Conservation (phyloP, 2,888 invertebrate genomes). For the Agrotis clavis region DNA sequence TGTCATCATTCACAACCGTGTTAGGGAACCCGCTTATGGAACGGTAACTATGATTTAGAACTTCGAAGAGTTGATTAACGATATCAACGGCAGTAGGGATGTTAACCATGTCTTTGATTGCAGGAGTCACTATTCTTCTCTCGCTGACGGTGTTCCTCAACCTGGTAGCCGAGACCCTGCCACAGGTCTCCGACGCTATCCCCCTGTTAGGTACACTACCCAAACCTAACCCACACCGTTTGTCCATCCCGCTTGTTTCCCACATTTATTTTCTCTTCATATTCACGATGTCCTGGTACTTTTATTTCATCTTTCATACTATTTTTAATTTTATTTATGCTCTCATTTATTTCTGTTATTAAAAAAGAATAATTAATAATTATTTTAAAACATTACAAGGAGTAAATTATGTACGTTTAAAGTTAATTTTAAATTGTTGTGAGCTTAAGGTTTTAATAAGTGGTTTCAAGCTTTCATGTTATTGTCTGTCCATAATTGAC, state of each 20-base stretch:
- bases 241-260: conserved; percentile 79
- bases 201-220: conserved; percentile 98
- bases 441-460: conserved; percentile 69
- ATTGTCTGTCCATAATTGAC: conserved; percentile 49
- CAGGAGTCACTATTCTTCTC: conserved; percentile 99
- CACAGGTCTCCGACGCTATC: conserved; percentile 99
- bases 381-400: conserved; percentile 90
- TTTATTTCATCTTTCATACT: conserved; percentile 76
- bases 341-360: conserved; percentile 72
- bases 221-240: conserved; percentile 83
- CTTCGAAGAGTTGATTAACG: conserved; percentile 12
- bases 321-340: conserved; percentile 68
- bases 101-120: conserved; percentile 93
- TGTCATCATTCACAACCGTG: conserved; percentile 61
- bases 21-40: conserved; percentile 17
- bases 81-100: conserved; percentile 70
- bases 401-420: conserved; percentile 85
- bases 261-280: conserved; percentile 78
- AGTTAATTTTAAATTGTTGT: conserved; percentile 62
- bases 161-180: conserved; percentile 99
- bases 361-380: conserved; percentile 77
- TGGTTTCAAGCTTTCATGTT: conserved; percentile 70
- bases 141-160: conserved; percentile 99
- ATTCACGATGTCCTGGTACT: conserved; percentile 71
- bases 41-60: not conserved